phyloP scores from a whole-genome alignment of 1,140 invertebrate genomes.

The Drosophila oshimai region DNA sequence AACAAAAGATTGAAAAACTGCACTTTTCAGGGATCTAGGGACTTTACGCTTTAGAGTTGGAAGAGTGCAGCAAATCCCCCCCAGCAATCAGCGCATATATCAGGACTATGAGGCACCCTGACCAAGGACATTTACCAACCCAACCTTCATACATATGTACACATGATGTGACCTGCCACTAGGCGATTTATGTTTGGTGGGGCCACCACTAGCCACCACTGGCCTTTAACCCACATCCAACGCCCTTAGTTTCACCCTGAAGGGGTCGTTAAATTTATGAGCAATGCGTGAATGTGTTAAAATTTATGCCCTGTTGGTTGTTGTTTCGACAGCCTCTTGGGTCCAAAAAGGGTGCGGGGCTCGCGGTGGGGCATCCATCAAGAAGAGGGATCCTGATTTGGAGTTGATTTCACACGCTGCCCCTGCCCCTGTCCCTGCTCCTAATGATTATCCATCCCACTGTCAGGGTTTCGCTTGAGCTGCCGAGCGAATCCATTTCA shows the following conservation, averaged over 20 bases:
- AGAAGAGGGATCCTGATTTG: neutral
- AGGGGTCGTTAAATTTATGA: slow-evolving; percentile 59
- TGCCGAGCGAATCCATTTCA: slow-evolving; percentile 27
- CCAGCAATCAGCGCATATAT: slow-evolving; percentile 14
- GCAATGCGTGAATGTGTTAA: slow-evolving; percentile 54
- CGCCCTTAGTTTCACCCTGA: neutral
- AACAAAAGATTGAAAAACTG: slow-evolving; percentile 1
- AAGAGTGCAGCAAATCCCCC: neutral
- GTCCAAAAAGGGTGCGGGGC: slow-evolving; percentile 1
- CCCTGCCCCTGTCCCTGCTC: neutral
- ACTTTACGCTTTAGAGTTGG: too few species aligned
- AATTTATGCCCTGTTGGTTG: slow-evolving; percentile 30
- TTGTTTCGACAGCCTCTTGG: neutral
- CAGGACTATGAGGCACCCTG: slow-evolving; percentile 19
- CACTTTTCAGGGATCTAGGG: neutral
- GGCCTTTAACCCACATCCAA: neutral
- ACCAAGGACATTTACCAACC: slow-evolving; percentile 1
- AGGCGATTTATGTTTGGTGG: slow-evolving; percentile 16
- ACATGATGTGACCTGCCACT: slow-evolving; percentile 22
- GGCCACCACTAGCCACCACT: neutral
- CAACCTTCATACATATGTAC: neutral
- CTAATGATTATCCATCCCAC: slow-evolving; percentile 4
- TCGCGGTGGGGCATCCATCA: slow-evolving; percentile 3
- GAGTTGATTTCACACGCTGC: neutral
- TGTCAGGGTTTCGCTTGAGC: slow-evolving; percentile 2